Evolutionary conservation across 2,113 vertebrate species (phyloP).

Genomic region (Pachyramphus minor): DNA sequence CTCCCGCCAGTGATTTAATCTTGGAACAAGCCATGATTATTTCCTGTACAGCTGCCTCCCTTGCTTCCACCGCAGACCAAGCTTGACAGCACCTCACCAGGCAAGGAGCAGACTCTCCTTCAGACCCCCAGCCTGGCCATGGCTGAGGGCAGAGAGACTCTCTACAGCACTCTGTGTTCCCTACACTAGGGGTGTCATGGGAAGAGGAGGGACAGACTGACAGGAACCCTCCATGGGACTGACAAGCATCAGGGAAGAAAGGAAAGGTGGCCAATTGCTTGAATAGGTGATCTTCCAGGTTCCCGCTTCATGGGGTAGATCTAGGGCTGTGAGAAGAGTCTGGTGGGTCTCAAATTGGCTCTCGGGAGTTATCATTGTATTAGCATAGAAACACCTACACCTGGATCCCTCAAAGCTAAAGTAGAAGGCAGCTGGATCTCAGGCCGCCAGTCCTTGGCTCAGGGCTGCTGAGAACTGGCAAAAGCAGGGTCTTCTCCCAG

Average conservation of each 20-base stretch:
- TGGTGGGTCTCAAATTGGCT: not conserved
- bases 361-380: too few relatives aligned
- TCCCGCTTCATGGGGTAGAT: not conserved
- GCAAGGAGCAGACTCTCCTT: not conserved
- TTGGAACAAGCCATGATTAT: slow-evolving; percentile 63
- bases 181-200: accelerated
- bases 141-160: not conserved
- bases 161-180: not conserved
- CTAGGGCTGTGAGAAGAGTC: not conserved
- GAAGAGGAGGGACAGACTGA: not conserved
- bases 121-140: not conserved
- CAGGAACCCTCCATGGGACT: not conserved
- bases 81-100: not conserved
- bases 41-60: slow-evolving; percentile 66
- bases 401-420: not conserved
- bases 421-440: not conserved
- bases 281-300: not conserved
- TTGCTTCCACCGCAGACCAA: not conserved
- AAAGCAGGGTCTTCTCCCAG: not conserved
- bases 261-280: not conserved
- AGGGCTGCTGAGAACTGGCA: not conserved
- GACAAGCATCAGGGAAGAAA: not conserved
- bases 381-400: not conserved
- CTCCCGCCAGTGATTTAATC: slow-evolving; percentile 66
- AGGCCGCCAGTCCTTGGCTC: not conserved